phyloP scores from a whole-genome alignment of 1,140 invertebrate genomes.

The Macrocentrus cingulum region DNA sequence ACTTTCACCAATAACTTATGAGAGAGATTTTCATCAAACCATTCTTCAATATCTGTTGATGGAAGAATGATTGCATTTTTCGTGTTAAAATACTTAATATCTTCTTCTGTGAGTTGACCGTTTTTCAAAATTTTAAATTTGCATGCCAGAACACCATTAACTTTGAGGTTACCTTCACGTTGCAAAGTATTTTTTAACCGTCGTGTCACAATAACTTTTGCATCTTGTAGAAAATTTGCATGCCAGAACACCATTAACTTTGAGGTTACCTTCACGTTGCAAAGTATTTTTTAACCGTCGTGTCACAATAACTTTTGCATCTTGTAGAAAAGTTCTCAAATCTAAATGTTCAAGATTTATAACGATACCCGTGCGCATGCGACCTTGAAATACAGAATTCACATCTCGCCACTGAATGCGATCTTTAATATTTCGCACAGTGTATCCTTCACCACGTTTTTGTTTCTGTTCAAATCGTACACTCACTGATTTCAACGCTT shows the following conservation, averaged over 20 bases:
- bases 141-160: conserved; percentile 22
- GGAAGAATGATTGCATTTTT: conserved; percentile 19
- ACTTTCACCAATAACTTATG: conserved; percentile 25
- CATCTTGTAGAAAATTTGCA: not conserved
- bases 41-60: conserved; percentile 20
- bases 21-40: conserved; percentile 22
- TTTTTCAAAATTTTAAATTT: conserved; percentile 25
- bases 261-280: conserved; percentile 14
- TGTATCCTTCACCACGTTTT: too few relatives aligned
- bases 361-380: conserved; percentile 27
- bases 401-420: conserved; percentile 26
- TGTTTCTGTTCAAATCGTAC: too few relatives aligned
- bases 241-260: conserved; percentile 27
- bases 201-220: not conserved
- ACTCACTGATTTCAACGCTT: too few relatives aligned
- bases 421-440: too few relatives aligned
- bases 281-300: conserved; percentile 25
- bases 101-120: conserved; percentile 17
- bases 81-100: conserved; percentile 28
- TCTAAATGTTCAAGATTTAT: conserved; percentile 30
- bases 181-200: not conserved
- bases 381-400: conserved; percentile 17
- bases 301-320: conserved; percentile 23
- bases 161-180: conserved; percentile 14
- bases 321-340: conserved; percentile 25